Base-by-base conservation (phyloP, 35 echinoderm and acorn worm genomes). In the Patiria miniata region DNA sequence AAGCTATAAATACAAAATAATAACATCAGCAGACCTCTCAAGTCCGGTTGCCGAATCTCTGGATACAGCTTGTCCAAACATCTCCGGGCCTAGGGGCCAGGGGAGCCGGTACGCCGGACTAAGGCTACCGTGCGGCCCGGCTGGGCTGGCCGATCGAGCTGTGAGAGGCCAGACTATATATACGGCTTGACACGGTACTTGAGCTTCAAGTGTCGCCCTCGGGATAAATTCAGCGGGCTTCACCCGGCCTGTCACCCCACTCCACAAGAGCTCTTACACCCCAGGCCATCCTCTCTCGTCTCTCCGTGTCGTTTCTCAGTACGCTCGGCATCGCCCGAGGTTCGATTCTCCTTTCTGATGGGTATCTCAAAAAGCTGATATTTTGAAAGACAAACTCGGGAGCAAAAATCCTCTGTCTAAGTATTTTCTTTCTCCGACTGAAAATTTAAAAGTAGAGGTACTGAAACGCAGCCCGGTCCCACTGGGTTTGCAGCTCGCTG, bases 131-230 rank as follows among this genome's bases (percentile, higher is more conserved):
- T 4, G 4, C 42, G 12, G 42, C 4, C 4, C 42, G 42, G 42
- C 42, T 47, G 42, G 42, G 4, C 42, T 12, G 42, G 4, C 42
- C 42, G 12, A 47, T 12, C 4, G 42, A 47, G 42, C 12, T 4
- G 42, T 12, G 4, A 12, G 42, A 47, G 4, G 4, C 42, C 42
- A 12, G 42, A 47, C 4, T 47, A 12, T 12, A 47, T 12, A 4
- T 12, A 47, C 12, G 42, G 4, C 12, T 73, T 73, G 29, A 26
- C 19, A 73, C 34, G 65, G 34, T 23, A 73, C 65, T 73, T 34
- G 29, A 73, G 65, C 65, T 73, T 30, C 65, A 28, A 73, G 65
- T 73, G 65, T 73, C 65, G 65, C 65, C 65, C 65, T 73, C 15
- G 65, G 65, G n/a, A 18, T 26, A 34, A 34, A 26, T 73, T 73